phyloP scores from a whole-genome alignment of 2,888 invertebrate species.

The Platycheirus rosarum region DNA sequence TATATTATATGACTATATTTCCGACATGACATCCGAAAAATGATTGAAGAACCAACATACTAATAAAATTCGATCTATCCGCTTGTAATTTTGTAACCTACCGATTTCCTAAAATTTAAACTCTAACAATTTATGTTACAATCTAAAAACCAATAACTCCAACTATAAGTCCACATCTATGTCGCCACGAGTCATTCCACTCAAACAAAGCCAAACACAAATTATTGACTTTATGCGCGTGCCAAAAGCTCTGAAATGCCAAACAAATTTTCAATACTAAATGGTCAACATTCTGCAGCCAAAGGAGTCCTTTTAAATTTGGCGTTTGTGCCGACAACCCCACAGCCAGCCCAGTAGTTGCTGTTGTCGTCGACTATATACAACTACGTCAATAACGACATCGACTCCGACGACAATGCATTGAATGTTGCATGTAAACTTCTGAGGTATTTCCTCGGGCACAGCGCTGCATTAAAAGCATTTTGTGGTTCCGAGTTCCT shows the following conservation, averaged over 20 bases:
- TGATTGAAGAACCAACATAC: too few relatives aligned
- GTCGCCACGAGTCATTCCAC: not conserved
- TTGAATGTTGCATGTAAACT: slow-evolving; percentile 67
- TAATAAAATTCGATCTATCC: too few relatives aligned
- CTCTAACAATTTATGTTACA: too few relatives aligned
- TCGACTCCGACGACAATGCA: slow-evolving; percentile 61
- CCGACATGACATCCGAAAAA: too few relatives aligned
- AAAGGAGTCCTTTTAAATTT: slow-evolving; percentile 59
- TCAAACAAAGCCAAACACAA: not conserved
- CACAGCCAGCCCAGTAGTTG: slow-evolving; percentile 6
- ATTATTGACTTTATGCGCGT: slow-evolving; percentile 42
- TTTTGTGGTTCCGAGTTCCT: slow-evolving; percentile 67
- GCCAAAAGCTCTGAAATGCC: slow-evolving; percentile 68
- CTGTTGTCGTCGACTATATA: not conserved
- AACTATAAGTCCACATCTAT: slow-evolving; percentile 5
- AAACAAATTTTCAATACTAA: slow-evolving; percentile 72
- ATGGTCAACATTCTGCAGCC: slow-evolving; percentile 68
- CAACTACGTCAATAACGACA: slow-evolving; percentile 1
- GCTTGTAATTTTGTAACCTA: too few relatives aligned
- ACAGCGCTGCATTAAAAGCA: slow-evolving; percentile 71
- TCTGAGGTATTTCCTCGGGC: slow-evolving; percentile 59
- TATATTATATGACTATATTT: too few relatives aligned
- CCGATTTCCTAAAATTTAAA: too few relatives aligned
- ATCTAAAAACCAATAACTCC: not conserved
- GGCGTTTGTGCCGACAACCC: slow-evolving; percentile 56